A percentile compares a stretch with the other conserved stretches of the same genome.
Evolutionary conservation across 1,140 invertebrate species (phyloP).

Genomic region (Geopemphigus sp.): DNA sequence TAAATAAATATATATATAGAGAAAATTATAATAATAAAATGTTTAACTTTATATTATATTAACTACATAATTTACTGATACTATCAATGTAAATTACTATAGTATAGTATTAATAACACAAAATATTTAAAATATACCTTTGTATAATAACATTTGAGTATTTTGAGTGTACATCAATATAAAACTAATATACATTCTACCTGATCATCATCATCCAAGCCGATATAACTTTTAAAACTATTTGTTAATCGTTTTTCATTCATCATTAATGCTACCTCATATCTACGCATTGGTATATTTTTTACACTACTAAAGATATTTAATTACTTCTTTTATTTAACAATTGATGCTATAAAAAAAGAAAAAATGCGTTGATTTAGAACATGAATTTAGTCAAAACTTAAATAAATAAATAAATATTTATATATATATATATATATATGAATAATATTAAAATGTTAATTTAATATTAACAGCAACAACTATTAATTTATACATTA

Average conservation of each 20-base stretch:
- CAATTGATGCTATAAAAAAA: neutral
- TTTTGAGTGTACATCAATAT: no score
- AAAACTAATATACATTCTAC: neutral
- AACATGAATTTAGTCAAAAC: neutral
- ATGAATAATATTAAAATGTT: neutral
- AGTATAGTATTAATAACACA: no score
- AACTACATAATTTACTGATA: no score
- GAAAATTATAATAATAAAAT: no score
- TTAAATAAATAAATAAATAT: neutral
- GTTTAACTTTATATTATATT: no score
- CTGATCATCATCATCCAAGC: constrained; percentile 56
- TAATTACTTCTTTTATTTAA: neutral
- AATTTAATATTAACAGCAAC: neutral
- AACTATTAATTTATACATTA: neutral
- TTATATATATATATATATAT: no score
- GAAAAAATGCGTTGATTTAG: neutral
- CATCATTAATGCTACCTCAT: constrained; percentile 51
- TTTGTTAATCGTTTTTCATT: constrained; percentile 58
- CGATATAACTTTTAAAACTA: constrained; percentile 61
- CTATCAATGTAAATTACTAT: no score
- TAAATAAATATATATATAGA: no score
- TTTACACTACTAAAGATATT: neutral
- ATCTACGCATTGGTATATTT: constrained; percentile 25
- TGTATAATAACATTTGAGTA: no score
- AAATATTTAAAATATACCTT: no score